phyloP scores from a whole-genome alignment of 2,888 invertebrate genomes.

The Eubasilissa splendida region DNA sequence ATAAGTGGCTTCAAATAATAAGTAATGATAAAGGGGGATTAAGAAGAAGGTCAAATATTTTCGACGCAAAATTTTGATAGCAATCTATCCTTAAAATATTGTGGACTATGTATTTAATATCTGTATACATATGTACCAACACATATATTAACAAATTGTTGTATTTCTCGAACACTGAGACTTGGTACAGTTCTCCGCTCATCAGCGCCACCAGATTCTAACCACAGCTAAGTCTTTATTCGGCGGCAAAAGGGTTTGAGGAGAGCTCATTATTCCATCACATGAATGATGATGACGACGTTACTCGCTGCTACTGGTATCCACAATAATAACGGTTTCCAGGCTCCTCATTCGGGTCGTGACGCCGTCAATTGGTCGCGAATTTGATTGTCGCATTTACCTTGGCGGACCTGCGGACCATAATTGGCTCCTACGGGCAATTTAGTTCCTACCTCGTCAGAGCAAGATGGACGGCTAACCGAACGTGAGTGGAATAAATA shows the following conservation, averaged over 20 bases:
- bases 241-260: background rate
- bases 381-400: constrained; percentile 40
- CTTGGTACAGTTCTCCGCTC: too few species aligned
- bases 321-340: constrained; percentile 15
- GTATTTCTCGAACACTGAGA: too few species aligned
- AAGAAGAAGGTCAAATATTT: too few species aligned
- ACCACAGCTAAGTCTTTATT: too few species aligned
- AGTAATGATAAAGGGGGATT: too few species aligned
- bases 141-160: too few species aligned
- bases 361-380: constrained; percentile 34
- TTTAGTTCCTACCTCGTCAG: constrained; percentile 39
- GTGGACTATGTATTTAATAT: too few species aligned
- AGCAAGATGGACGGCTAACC: background rate
- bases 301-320: background rate
- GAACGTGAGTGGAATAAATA: constrained; percentile 26
- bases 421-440: constrained; percentile 40
- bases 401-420: constrained; percentile 41
- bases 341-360: background rate
- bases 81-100: too few species aligned
- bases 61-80: too few species aligned
- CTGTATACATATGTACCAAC: too few species aligned
- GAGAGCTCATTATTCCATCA: background rate
- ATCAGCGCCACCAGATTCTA: too few species aligned
- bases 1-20: too few species aligned
- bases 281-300: background rate